Percentiles rank a stretch among this genome's conserved stretches.
phyloP scores from a whole-genome alignment of 1,140 invertebrate species.

The Drosophila subpulchrella region DNA sequence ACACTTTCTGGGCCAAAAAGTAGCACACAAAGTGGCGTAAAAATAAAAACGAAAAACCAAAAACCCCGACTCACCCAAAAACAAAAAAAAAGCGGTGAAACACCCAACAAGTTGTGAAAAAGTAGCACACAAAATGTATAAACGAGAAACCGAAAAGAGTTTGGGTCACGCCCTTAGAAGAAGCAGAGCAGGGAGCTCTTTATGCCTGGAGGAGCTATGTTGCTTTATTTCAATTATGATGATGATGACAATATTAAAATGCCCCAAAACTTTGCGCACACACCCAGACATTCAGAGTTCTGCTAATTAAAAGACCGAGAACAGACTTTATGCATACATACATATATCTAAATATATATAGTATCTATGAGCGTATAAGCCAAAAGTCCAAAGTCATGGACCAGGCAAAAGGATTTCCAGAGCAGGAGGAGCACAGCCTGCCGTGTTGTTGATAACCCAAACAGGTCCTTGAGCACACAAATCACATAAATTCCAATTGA shows the following conservation, averaged over 20 bases:
- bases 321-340: slow-evolving; percentile 10
- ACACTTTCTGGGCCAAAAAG: slow-evolving; percentile 71
- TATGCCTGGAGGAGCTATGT: slow-evolving; percentile 36
- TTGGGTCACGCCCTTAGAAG: slow-evolving; percentile 50
- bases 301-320: slow-evolving; percentile 76
- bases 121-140: slow-evolving; percentile 63
- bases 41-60: slow-evolving; percentile 24
- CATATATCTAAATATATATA: background rate
- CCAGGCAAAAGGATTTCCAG: slow-evolving; percentile 14
- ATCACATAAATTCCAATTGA: slow-evolving; percentile 84
- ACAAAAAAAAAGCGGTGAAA: slow-evolving; percentile 10
- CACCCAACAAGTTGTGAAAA: slow-evolving; percentile 68
- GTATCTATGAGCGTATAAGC: slow-evolving; percentile 50
- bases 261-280: slow-evolving; percentile 50
- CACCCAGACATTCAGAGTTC: slow-evolving; percentile 20
- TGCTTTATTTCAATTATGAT: slow-evolving; percentile 77
- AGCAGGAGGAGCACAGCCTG: slow-evolving; percentile 40
- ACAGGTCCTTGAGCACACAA: slow-evolving; percentile 81
- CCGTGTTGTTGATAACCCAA: slow-evolving; percentile 81
- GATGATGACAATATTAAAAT: slow-evolving; percentile 78
- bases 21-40: slow-evolving; percentile 71
- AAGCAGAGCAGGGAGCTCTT: background rate
- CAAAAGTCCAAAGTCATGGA: slow-evolving; percentile 75
- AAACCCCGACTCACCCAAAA: slow-evolving; percentile 13
- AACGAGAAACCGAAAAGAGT: slow-evolving; percentile 40